A percentile compares a stretch with the other conserved stretches of the same genome.
Conservation (phyloP, 2,113 vertebrate genomes). For the Arenaria interpres region DNA sequence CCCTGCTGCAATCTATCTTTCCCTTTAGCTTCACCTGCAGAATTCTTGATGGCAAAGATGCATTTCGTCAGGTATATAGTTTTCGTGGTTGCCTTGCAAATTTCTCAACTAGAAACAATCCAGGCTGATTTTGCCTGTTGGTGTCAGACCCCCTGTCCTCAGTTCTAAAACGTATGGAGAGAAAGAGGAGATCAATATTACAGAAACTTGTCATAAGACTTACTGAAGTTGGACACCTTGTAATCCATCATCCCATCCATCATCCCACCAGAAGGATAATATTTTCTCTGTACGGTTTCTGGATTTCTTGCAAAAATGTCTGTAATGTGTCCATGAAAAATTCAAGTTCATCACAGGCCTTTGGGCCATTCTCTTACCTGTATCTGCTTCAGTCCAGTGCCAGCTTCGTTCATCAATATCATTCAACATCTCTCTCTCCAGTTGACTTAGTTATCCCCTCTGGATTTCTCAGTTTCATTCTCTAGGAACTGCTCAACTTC, state of each 20-base stretch:
- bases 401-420: background rate
- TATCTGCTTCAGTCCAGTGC: background rate
- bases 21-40: background rate
- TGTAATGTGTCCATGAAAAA: background rate
- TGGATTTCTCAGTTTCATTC: background rate
- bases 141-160: too few species aligned
- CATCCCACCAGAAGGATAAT: background rate
- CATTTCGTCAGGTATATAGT: background rate
- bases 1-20: background rate
- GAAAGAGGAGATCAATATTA: background rate
- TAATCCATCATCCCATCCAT: background rate
- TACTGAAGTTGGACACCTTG: background rate
- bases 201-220: background rate
- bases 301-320: background rate
- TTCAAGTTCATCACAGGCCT: background rate
- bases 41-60: background rate
- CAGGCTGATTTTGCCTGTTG: background rate
- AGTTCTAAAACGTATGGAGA: background rate
- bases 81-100: background rate
- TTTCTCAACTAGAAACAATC: background rate
- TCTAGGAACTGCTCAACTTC: background rate
- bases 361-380: background rate
- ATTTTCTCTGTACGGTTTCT: background rate
- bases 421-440: background rate
- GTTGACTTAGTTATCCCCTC: background rate